Evolutionary conservation across 1,140 invertebrate genomes (phyloP).

Genomic region (Drosophila athabasca): DNA sequence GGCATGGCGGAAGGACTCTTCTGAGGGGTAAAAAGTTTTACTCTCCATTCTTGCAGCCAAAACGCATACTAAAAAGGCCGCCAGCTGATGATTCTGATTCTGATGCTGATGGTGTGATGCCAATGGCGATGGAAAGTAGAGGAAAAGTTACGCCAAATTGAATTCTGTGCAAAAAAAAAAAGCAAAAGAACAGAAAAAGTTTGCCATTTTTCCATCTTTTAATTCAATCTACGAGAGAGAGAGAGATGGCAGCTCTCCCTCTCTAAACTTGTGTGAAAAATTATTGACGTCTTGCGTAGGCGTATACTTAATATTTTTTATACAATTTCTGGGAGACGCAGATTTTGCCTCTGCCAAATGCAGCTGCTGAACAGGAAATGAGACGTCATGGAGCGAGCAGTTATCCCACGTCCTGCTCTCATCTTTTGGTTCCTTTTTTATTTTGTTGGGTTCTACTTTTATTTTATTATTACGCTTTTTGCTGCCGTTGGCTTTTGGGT

Average conservation of each 20-base stretch:
- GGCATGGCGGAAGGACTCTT: too few species aligned
- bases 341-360: constrained; percentile 66
- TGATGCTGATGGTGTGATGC: constrained; percentile 1
- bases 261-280: constrained; percentile 41
- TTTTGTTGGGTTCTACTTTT: constrained; percentile 42
- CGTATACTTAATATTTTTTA: constrained; percentile 50
- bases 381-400: constrained; percentile 56
- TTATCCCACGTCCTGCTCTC: constrained; percentile 42
- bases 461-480: constrained; percentile 65
- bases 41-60: constrained; percentile 21
- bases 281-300: constrained; percentile 66
- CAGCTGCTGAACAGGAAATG: constrained; percentile 71
- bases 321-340: constrained; percentile 32
- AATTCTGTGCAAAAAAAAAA: constrained; percentile 56
- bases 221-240: constrained; percentile 29
- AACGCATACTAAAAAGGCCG: constrained; percentile 70
- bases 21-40: constrained; percentile 54
- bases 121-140: constrained; percentile 14
- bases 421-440: constrained; percentile 6
- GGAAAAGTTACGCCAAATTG: constrained; percentile 70
- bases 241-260: not conserved
- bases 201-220: constrained; percentile 30
- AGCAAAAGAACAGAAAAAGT: constrained; percentile 26
- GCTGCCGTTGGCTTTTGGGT: constrained; percentile 4
- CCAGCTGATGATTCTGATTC: constrained; percentile 44